Evolutionary conservation across 2,888 invertebrate genomes (phyloP), one percentile per base, ranked within the genome.

Genomic region (Plusia festucae): DNA sequence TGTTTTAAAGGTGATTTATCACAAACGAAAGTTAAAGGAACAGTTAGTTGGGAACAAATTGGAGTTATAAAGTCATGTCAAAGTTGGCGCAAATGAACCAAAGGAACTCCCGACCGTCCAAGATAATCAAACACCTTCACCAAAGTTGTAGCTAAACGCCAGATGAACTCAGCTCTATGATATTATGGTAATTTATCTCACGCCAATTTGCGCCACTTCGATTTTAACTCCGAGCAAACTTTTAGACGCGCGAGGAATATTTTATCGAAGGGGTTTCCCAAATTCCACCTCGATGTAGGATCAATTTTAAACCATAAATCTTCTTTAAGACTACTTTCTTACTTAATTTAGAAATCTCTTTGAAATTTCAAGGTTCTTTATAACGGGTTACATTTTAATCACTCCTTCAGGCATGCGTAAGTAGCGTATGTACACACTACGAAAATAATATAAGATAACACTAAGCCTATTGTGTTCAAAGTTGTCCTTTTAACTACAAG

Each of bases 101-200:
- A 94, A 93, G 92, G 91, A 89, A 87, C 84, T 89, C 74, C 76
- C 76, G 76, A 78, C 77, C 79, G 82, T 76, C 83, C 82, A 83
- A 93, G 95, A 94, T 94, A 93, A 94, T 94, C 93, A 94, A 93
- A 90, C 90, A 88, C 81, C 83, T 89, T 78, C 70, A 76, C 73
- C 78, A 81, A 92, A 93, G 90, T 93, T 93, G 83, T 74, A 90
- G 93, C 93, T 94, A 93, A 95, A 91, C 91, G 92, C 82, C 90
- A 94, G 94, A 94, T 95, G 93, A 94, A 94, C 91, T 92, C 89
- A 82, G 83, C 85, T 90, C 89, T 90, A 86, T 87, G 86, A 92
- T 91, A 90, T 93, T 94, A 93, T 92, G 93, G 90, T 93, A 95
- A 95, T 93, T 95, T 94, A 94, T 94, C 89, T 89, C 90, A 87